A percentile compares a stretch with the other conserved stretches of the same genome.
These are phyloP conservation scores for Adela reaumurella DNA, from an alignment of 2,888 invertebrate genomes.

Conservation along the genomic window DNA sequence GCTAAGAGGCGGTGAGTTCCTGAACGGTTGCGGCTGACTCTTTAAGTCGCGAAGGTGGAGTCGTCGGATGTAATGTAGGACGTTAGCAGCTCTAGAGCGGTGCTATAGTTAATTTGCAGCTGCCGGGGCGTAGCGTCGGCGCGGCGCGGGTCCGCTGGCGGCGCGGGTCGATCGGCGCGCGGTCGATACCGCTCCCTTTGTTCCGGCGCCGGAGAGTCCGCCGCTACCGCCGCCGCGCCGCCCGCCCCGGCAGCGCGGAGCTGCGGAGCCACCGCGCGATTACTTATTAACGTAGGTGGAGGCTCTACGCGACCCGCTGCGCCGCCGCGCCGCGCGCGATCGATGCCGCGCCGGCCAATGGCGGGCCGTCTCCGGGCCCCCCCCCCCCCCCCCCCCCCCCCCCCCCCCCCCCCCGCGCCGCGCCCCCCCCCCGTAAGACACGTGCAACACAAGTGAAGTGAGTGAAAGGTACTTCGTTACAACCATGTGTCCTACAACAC, in stretches of 20 bases:
- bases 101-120: conserved; percentile 5
- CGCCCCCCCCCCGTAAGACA: conserved; percentile 16
- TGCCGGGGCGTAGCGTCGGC: conserved; percentile 22
- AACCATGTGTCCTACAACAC: too few species aligned
- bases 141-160: conserved; percentile 30
- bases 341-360: conserved; percentile 53
- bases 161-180: conserved; percentile 47
- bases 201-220: conserved; percentile 44
- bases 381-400: conserved; percentile 35
- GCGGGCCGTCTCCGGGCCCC: conserved; percentile 42
- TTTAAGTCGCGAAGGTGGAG: too few species aligned
- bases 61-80: too few species aligned
- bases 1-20: too few species aligned
- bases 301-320: conserved; percentile 18
- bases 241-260: conserved; percentile 41
- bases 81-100: too few species aligned
- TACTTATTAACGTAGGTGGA: conserved; percentile 58
- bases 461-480: too few species aligned
- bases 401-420: conserved; percentile 25
- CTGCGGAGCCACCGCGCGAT: conserved; percentile 52
- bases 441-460: too few species aligned
- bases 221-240: conserved; percentile 45
- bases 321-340: conserved; percentile 42
- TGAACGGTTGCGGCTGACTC: too few species aligned
- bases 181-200: conserved; percentile 50